Evolutionary conservation across 2,888 invertebrate genomes (phyloP), one percentile per base, ranked within the genome.

Genomic region (Smittia aterrima): DNA sequence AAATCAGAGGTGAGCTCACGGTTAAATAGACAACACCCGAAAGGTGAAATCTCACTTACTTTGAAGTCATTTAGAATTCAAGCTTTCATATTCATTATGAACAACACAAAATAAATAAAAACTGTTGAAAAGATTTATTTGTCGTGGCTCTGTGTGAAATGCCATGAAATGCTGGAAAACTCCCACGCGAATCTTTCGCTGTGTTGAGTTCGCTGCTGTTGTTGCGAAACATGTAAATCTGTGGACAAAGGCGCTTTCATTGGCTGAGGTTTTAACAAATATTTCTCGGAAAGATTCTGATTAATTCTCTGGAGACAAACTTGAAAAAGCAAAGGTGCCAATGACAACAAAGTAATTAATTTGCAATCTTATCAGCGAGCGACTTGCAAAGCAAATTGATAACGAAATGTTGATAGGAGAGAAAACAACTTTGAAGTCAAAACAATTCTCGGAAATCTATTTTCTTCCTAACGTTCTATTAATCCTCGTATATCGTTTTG

Each of bases 31-130:
- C 13, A 47, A n/a, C n/a, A 16, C 58, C 58, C 38, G 40, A 20
- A 67, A 67, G 67, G 67, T 67, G 67, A 67, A 67, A 67, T 67
- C 67, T 67, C 64, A 13, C 27, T 64, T 4, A 18, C 24, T 2
- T 18, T 13, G 41, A 22, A 13, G 24, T 67, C 40, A 67, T 67
- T 67, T 67, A 67, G 67, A 67, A 67, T 67, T 40, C 40, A 67
- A 67, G 40, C 67, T 40, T 40, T 67, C 41, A 11, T 40, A 40
- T 67, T 67, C 67, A 67, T 67, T 40, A 67, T 67, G 40, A 67
- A 27, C 67, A 67, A 40, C 40, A 67, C 25, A 27, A 67, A 40
- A 7, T 27, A 27, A 18, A 66, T 22, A 18, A 58, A 27, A 64
- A n/a, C 1, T 18, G 9, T 18, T 7, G 13, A 64, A 64, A 64